Evolutionary conservation across 1,140 invertebrate species (phyloP), one percentile per base, ranked within the genome.

Genomic region (Metopolophium dirhodum): DNA sequence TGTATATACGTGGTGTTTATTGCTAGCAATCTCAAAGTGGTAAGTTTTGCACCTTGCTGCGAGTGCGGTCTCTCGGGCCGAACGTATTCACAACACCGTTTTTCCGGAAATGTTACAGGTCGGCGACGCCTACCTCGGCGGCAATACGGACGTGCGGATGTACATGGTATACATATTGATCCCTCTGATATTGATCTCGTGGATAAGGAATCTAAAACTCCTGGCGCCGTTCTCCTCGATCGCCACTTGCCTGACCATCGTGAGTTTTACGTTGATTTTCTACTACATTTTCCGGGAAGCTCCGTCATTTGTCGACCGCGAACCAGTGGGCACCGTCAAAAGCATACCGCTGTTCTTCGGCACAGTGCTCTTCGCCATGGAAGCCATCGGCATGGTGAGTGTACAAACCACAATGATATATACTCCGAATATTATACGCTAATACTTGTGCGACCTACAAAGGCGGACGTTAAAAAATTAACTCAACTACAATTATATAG

Each of bases 1-100:
- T 98, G 97, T 95, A 97, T 98, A 0, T 98, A 98, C 95, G 96
- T 98, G 41, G 96, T 98, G 1, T 98, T 98, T 95, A 97, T 98
- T 11, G 96, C 97, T 2, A 96, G 96, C 90, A 98, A 97, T 95
- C 95, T 97, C 18, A 96, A 97, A 95, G 94, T 95, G 94, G 96
- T 96, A 94, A 95, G 94, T 93, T 41, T 41, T 77, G 11, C n/a
- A 37, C 9, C 35, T 7, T 11, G 7, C 45, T 47, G 45, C 3
- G 49, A 47, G 2, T 49, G 20, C 7, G 11, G 86, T 35, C 20
- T n/a, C 51, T 89, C 9, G 20, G 85, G 14, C 26, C 22, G 2
- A 22, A 54, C 37, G 14, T 22, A 93, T 68, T 93, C 2, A 87
- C 7, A 14, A 22, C 61, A 7, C 3, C 8, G 22, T 57, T 11